Evolutionary conservation across 1,140 invertebrate species (phyloP).

Genomic region (Micrasema minimum): DNA sequence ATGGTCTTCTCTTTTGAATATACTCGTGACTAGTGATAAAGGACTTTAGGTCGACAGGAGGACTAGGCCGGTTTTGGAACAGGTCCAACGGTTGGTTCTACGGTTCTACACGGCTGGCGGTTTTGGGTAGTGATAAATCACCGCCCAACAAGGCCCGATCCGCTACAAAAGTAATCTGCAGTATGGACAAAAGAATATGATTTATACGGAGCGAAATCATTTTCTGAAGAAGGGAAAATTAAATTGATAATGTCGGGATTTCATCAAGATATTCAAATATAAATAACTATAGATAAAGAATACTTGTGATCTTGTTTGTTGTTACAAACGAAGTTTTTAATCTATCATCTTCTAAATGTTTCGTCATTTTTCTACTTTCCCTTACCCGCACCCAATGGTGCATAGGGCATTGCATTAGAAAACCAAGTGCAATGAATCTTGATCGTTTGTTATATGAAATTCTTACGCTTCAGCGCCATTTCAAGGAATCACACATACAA

Average conservation of each 20-base stretch:
- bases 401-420: no score
- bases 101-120: constrained; percentile 1
- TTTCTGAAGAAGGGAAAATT: constrained; percentile 22
- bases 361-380: no score
- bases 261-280: no score
- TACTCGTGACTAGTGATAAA: neutral
- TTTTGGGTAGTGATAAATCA: constrained; percentile 10
- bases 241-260: constrained; percentile 37
- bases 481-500: no score
- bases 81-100: constrained; percentile 3
- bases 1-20: neutral
- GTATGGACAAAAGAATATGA: constrained; percentile 36
- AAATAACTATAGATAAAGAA: no score
- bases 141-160: constrained; percentile 17
- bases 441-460: no score
- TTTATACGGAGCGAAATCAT: constrained; percentile 32
- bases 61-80: constrained; percentile 25
- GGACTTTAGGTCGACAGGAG: neutral
- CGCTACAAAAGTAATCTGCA: constrained; percentile 22
- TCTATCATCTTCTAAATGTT: no score
- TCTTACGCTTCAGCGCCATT: no score
- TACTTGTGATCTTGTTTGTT: no score
- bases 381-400: no score
- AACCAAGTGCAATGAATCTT: no score
- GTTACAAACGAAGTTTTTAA: no score